A percentile compares a stretch with the other conserved stretches of the same genome.
These are phyloP conservation scores for Argyra leucocephala DNA, from an alignment of 2,888 invertebrate genomes.

Conservation along the genomic window DNA sequence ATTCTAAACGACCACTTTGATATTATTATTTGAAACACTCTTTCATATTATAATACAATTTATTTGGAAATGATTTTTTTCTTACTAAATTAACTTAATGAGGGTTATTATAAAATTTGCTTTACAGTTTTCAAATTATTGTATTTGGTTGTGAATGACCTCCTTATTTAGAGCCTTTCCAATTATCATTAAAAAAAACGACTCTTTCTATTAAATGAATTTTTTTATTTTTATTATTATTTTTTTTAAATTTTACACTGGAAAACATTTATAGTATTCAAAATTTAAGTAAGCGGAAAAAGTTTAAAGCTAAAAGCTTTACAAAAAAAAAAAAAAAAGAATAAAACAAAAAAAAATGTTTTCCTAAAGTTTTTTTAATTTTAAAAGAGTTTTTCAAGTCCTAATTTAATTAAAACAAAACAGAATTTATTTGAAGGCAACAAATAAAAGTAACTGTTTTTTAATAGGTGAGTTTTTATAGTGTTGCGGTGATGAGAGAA, in stretches of 20 bases:
- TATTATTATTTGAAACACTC: no score
- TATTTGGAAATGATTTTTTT: no score
- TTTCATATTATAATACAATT: no score
- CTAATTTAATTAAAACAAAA: background rate
- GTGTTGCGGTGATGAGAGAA: no score
- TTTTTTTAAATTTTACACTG: no score
- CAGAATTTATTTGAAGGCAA: no score
- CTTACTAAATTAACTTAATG: background rate
- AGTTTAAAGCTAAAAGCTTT: background rate
- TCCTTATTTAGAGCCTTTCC: background rate
- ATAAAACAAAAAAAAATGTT: background rate
- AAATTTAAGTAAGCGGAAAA: background rate
- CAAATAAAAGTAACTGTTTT: no score
- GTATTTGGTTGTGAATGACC: background rate
- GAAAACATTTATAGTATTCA: background rate
- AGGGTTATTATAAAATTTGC: background rate
- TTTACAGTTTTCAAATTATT: background rate
- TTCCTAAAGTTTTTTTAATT: background rate
- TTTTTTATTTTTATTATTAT: no score
- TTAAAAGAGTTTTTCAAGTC: background rate
- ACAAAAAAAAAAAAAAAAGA: background rate
- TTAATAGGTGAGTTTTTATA: no score
- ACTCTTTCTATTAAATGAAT: background rate
- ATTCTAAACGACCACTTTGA: no score
- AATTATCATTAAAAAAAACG: constrained; percentile 1